phyloP scores from a whole-genome alignment of 2,888 invertebrate genomes.

The Philopedon plagiatum region DNA sequence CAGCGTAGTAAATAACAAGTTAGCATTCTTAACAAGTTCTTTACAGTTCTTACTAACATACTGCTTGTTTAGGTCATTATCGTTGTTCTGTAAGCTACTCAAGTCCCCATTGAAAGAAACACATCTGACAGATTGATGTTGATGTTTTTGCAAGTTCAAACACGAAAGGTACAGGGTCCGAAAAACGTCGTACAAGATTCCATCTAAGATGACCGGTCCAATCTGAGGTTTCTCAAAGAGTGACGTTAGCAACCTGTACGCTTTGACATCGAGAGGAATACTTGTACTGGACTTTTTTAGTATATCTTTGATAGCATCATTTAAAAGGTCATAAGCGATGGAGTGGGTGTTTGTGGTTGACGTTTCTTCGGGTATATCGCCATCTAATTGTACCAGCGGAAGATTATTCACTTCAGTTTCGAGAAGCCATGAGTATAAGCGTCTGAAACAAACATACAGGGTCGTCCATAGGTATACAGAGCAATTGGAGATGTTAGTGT shows the following conservation, averaged over 20 bases:
- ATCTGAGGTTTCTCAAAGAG: conserved; percentile 91
- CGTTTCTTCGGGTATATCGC: conserved; percentile 46
- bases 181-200: conserved; percentile 84
- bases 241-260: conserved; percentile 85
- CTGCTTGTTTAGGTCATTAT: conserved; percentile 63
- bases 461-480: too few species aligned
- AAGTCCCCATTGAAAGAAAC: conserved; percentile 67
- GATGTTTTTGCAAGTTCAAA: conserved; percentile 67
- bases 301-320: conserved; percentile 76
- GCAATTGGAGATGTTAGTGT: too few species aligned
- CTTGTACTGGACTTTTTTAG: conserved; percentile 72
- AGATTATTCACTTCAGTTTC: conserved; percentile 77
- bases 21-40: conserved; percentile 87
- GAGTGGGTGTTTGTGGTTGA: conserved; percentile 58
- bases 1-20: conserved; percentile 85
- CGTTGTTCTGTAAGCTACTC: conserved; percentile 64
- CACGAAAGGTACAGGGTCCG: conserved; percentile 73
- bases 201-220: conserved; percentile 83
- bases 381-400: conserved; percentile 52
- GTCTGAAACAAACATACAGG: conserved; percentile 72
- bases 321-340: conserved; percentile 75
- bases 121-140: conserved; percentile 62
- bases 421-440: conserved; percentile 88
- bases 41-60: conserved; percentile 69
- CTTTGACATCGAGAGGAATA: conserved; percentile 75